Base-by-base conservation (phyloP, 1,140 invertebrate species). In the Brachionus rubens region DNA sequence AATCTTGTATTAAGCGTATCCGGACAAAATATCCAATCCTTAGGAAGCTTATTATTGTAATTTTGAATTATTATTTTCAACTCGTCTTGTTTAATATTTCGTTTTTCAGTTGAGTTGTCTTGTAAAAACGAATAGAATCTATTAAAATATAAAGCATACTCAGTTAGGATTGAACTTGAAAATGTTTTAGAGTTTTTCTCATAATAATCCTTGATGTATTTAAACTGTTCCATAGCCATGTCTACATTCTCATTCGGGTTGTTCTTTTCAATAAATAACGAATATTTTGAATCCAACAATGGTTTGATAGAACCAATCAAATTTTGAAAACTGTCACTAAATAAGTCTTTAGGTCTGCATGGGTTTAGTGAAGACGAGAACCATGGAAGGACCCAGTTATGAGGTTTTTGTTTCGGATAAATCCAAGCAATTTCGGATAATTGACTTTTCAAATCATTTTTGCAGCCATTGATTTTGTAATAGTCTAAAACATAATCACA, bases 291-390 rank as follows among this genome's bases (percentile, higher is more conserved):
- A 19, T 46, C 19, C 4, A 30, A 43, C 14, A 65, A 41, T 24
- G 59, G 59, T 14, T 19, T 41, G 41, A 65, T 12, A 24, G 59
- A 65, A 36, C 59, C 59, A 24, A 65, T 65, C 9, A 43, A 43
- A 10, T 65, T 9, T 65, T 65, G 24, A 19, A 43, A 24, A 21
- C 14, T 24, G 19, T 41, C 26, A 43, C 30, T 26, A 43, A 24
- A 65, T 12, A 65, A 19, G 1, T 65, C 40, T 6, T 9, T 30
- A 43, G 40, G 33, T 21, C 24, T 65, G 24, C 14, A 65, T 19
- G 7, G 19, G 41, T 24, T 65, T n/a, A n/a, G n/a, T 36, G 3
- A 3, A 5, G 33, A 36, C 3, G 9, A 3, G 9, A 36, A 36
- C 33, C 33, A 36, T 5, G 33, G 33, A 36, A 36, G 33, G 3